Conservation (phyloP, 2,888 invertebrate genomes). For the Caenorhabditis becei region DNA sequence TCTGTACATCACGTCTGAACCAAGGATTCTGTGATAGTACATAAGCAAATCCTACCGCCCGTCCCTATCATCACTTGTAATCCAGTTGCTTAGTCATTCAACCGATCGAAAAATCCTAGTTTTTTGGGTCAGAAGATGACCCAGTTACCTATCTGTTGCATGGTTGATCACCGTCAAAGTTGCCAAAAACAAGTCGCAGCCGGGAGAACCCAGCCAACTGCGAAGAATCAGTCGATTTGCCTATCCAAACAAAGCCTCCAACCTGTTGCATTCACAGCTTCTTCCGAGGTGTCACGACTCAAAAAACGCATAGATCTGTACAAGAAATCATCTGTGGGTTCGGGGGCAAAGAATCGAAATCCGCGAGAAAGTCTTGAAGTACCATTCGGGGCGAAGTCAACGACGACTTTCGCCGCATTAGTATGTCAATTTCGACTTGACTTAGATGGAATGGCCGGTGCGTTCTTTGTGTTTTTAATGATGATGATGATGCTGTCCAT, state of each 20-base stretch:
- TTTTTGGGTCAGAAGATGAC: constrained; percentile 44
- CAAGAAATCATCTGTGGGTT: not conserved
- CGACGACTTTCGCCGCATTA: constrained; percentile 38
- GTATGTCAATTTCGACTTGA: constrained; percentile 44
- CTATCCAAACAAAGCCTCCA: constrained; percentile 16
- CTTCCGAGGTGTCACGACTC: not conserved
- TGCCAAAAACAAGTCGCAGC: constrained; percentile 39
- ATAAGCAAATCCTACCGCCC: no score
- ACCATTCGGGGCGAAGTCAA: constrained; percentile 16
- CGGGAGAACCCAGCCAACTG: constrained; percentile 29
- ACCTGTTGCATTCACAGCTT: constrained; percentile 20
- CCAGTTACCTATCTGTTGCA: constrained; percentile 31
- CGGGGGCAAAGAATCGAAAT: not conserved
- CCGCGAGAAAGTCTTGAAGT: constrained; percentile 34
- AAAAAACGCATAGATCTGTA: constrained; percentile 7
- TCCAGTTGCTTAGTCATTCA: constrained; percentile 28
- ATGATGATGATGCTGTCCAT: constrained; percentile 4
- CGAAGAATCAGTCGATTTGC: not conserved
- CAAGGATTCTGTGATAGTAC: no score
- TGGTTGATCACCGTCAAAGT: constrained; percentile 10
- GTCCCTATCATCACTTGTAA: no score
- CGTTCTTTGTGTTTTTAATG: constrained; percentile 17
- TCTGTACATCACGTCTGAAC: no score
- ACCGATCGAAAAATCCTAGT: constrained; percentile 5
- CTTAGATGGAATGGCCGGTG: constrained; percentile 12